These are phyloP conservation scores for Pelodytes ibericus DNA, from an alignment of 2,797 vertebrate species.

Conservation along the genomic window DNA sequence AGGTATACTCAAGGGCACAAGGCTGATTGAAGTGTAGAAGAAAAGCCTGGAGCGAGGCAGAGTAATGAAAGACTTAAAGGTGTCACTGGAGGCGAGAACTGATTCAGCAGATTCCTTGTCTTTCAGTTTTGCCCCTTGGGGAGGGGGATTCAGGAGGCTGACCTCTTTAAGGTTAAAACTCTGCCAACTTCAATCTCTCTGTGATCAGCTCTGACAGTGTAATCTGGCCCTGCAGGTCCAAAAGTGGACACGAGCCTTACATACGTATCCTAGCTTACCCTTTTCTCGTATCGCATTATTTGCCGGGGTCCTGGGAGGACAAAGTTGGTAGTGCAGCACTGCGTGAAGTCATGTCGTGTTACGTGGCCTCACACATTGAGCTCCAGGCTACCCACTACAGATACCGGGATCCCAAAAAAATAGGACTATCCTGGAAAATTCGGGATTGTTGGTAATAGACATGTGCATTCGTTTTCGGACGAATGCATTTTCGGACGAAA, in stretches of 20 bases:
- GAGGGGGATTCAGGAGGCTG: not conserved
- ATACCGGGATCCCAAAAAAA: too few species aligned
- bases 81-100: slow-evolving; percentile 30
- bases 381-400: too few species aligned
- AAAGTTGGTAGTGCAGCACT: too few species aligned
- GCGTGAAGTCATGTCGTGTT: too few species aligned
- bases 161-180: slow-evolving; percentile 3
- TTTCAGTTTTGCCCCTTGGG: not conserved
- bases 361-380: too few species aligned
- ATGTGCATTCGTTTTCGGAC: too few species aligned
- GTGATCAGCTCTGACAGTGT: not conserved
- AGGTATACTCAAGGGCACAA: not conserved
- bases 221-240: not conserved
- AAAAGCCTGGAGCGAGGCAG: slow-evolving; percentile 7
- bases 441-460: too few species aligned
- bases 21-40: slow-evolving; percentile 16
- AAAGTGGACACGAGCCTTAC: not conserved
- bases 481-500: too few species aligned
- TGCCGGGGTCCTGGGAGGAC: too few species aligned
- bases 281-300: too few species aligned
- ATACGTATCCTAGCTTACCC: too few species aligned
- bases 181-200: slow-evolving; percentile 1
- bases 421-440: too few species aligned
- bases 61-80: slow-evolving; percentile 22
- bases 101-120: slow-evolving; percentile 8